Evolutionary conservation across 1,140 invertebrate species (phyloP), one percentile per base, ranked within the genome.

Genomic region (Archivesica marissinica): DNA sequence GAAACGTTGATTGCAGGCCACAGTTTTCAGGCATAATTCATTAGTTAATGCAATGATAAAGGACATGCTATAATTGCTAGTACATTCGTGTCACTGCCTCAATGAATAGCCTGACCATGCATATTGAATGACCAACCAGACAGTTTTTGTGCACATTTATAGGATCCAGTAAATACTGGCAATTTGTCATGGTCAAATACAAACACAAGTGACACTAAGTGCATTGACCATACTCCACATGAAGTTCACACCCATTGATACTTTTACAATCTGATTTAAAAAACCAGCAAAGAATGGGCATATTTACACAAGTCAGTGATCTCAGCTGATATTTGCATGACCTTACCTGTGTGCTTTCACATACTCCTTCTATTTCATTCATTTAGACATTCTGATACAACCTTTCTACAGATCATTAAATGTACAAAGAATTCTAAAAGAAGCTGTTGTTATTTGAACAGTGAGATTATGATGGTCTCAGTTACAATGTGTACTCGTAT

Each of bases 371-470:
- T 33, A 64, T 64, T 64, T 64, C 59, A 64, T 35, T 35, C 9
- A 64, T 28, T 64, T 13, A 35, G 59, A 64, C 38, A 35, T 64
- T 35, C 59, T 64, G 33, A 17, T 20, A 30, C 38, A 30, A 64
- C 59, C n/a, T 64, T 64, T n/a, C n/a, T 9, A 13, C 7, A 64
- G 9, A 33, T 64, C 59, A 64, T 64, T 64, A 35, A 33, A 64
- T 3, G 33, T 35, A 64, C 30, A 64, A 17, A 35, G n/a, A n/a
- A n/a, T n/a, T n/a, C n/a, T n/a, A n/a, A n/a, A n/a, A 64, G 59
- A 64, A 64, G n/a, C 59, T 64, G 59, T 64, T 64, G 59, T 64
- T 64, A 35, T 64, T 64, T 64, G 59, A 25, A 35, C 15, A 64
- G 59, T 64, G 20, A 64, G 38, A 35, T 35, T 33, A 25, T 35